A percentile compares a stretch with the other conserved stretches of the same genome.
phyloP scores from a whole-genome alignment of 2,888 invertebrate species.

The Dryococelus australis region DNA sequence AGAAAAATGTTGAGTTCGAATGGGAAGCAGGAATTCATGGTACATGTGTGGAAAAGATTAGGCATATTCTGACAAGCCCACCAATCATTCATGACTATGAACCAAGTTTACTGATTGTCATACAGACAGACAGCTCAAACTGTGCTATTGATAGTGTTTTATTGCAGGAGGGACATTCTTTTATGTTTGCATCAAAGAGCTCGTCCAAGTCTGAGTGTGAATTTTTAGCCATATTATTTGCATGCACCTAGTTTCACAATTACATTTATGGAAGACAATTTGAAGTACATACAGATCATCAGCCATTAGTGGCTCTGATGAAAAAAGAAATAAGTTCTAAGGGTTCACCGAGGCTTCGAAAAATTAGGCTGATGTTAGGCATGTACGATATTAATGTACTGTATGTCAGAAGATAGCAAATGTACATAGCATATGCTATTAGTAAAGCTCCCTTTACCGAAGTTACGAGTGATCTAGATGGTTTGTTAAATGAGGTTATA shows the following conservation, averaged over 20 bases:
- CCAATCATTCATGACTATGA: too few species aligned
- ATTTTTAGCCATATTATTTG: neutral
- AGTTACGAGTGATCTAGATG: neutral
- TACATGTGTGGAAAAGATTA: neutral
- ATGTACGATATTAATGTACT: neutral
- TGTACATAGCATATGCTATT: neutral
- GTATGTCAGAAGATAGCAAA: neutral
- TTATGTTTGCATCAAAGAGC: neutral
- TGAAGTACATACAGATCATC: neutral
- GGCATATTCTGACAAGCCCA: neutral
- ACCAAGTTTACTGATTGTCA: too few species aligned
- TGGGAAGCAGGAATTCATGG: neutral
- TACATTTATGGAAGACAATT: neutral
- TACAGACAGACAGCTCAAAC: neutral
- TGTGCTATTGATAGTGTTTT: neutral
- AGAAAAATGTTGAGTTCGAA: neutral
- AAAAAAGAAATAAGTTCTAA: neutral
- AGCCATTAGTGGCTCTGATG: neutral
- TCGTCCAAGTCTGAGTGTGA: neutral
- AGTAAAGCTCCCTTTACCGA: neutral
- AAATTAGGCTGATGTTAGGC: neutral
- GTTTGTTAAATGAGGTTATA: neutral
- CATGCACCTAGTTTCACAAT: neutral
- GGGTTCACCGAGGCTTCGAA: neutral
- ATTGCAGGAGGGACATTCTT: neutral